Conservation (phyloP, 2,888 invertebrate genomes). For the Odontocerum albicorne region DNA sequence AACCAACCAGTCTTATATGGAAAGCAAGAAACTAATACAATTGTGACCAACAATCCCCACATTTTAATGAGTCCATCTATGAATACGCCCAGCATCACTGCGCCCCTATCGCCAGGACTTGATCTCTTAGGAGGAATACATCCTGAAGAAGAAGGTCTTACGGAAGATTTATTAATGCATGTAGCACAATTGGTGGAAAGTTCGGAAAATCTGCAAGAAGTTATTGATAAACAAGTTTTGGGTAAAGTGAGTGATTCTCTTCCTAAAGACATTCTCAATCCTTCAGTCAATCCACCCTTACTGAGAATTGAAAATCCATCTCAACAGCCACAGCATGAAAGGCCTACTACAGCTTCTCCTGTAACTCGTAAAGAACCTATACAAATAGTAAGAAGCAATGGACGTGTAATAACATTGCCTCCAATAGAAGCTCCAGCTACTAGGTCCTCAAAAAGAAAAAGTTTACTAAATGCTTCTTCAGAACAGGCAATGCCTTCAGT, state of each 20-base stretch:
- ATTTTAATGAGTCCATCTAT: slow-evolving; percentile 39
- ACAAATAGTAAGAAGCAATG: slow-evolving; percentile 74
- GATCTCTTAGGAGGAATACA: slow-evolving; percentile 61
- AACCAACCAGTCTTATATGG: too few relatives aligned
- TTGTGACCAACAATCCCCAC: slow-evolving; percentile 38
- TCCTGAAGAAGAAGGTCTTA: slow-evolving; percentile 66
- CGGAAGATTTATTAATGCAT: slow-evolving; percentile 71
- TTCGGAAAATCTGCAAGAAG: slow-evolving; percentile 68
- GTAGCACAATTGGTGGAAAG: slow-evolving; percentile 74
- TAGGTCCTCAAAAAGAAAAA: slow-evolving; percentile 69
- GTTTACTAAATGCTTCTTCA: slow-evolving; percentile 41
- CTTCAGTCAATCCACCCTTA: background rate
- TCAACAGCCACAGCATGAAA: background rate
- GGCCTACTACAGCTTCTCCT: background rate
- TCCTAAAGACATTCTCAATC: slow-evolving; percentile 13
- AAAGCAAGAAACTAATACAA: slow-evolving; percentile 1
- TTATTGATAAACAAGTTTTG: slow-evolving; percentile 67
- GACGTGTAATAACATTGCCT: slow-evolving; percentile 75
- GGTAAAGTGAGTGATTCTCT: slow-evolving; percentile 45
- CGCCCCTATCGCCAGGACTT: slow-evolving; percentile 61
- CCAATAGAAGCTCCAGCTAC: slow-evolving; percentile 84
- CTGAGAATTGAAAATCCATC: background rate
- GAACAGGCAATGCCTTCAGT: slow-evolving; percentile 18
- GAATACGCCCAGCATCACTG: slow-evolving; percentile 46
- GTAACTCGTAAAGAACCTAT: slow-evolving; percentile 58